Base-by-base conservation (phyloP, 2,888 invertebrate species). In the Chrysolina oricalcia region DNA sequence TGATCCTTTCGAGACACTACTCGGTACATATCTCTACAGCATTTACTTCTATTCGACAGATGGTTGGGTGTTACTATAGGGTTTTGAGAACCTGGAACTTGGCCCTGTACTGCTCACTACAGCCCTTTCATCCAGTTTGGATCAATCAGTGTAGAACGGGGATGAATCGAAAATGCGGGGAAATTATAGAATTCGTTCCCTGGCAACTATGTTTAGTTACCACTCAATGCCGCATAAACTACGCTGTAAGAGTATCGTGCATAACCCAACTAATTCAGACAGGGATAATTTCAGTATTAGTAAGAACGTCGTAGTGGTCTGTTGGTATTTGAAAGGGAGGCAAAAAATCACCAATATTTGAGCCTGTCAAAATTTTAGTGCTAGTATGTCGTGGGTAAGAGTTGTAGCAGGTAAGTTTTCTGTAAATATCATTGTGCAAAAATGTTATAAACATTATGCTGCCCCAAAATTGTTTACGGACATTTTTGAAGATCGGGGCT, bases 121-220 rank as follows among this genome's bases (percentile, higher is more conserved):
- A n/a, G n/a, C n/a, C n/a, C n/a, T n/a, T n/a, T n/a, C n/a, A n/a
- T n/a, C n/a, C n/a, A n/a, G n/a, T n/a, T n/a, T n/a, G n/a, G n/a
- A n/a, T n/a, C n/a, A n/a, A n/a, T n/a, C n/a, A n/a, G n/a, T 5
- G 27, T 64, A 64, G 64, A 64, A 64, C 64, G 64, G 64, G 41
- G 64, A 40, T 63, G 35, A 63, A 40, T 63, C 40, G 35, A 40
- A 64, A 64, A 64, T 64, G 64, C 64, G 41, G 64, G 64, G 41
- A 64, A 40, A 64, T 64, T 40, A 27, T 64, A 64, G 64, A 64
- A 40, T 40, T 64, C 27, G 27, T 64, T 13, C 23, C 64, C 64
- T 64, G 64, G 35, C 64, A 64, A 64, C 19, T 15, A 40, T 64
- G 35, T 64, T 64, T 40, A 64, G 8, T 6, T 15, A 64, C 35